Percentiles rank a stretch among this genome's conserved stretches.
These are phyloP conservation scores for Sternotherus odoratus DNA, from an alignment of 2,797 vertebrate species.

Conservation along the genomic window DNA sequence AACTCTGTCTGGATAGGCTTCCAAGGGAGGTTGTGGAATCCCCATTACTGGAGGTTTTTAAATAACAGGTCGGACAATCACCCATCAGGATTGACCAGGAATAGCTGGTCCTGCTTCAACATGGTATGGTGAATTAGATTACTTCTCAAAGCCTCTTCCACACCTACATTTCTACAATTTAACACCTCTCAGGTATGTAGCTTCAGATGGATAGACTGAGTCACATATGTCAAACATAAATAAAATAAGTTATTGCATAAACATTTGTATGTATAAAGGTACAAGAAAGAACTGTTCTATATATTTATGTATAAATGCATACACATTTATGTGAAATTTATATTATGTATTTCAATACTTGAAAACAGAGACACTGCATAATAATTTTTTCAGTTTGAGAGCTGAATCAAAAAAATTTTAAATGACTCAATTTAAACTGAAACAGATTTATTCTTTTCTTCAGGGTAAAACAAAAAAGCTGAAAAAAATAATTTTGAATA, in stretches of 20 bases:
- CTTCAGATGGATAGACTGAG: neutral
- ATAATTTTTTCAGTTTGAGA: neutral
- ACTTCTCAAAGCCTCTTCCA: neutral
- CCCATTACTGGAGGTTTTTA: neutral
- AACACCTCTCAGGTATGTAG: neutral
- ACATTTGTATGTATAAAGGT: neutral
- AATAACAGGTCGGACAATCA: neutral
- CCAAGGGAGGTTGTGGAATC: neutral
- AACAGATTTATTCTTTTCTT: neutral
- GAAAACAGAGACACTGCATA: neutral
- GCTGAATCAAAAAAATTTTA: neutral
- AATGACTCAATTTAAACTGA: neutral
- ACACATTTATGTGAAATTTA: neutral
- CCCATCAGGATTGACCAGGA: neutral
- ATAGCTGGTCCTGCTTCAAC: neutral
- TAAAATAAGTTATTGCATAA: neutral
- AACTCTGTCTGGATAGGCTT: neutral
- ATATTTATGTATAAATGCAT: neutral
- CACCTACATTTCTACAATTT: neutral
- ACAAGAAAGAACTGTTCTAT: neutral
- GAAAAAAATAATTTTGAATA: neutral
- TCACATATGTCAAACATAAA: neutral
- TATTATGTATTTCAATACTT: neutral
- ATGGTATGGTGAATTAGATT: neutral
- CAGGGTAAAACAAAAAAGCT: neutral